These are phyloP conservation scores for Beris morrisii DNA, from an alignment of 2,888 invertebrate genomes.

Conservation along the genomic window DNA sequence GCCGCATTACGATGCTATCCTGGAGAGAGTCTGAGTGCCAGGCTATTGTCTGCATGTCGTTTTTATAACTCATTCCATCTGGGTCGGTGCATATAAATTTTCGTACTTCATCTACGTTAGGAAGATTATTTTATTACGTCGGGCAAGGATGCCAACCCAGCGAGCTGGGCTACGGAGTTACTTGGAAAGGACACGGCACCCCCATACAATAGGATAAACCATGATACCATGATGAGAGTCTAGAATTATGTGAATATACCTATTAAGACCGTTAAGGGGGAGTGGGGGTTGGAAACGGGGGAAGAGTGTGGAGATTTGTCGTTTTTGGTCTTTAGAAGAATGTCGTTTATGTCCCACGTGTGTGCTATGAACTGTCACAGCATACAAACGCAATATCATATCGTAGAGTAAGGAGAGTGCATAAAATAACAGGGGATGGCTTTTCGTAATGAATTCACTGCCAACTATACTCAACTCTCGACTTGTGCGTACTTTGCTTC, in stretches of 20 bases:
- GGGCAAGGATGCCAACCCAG: background rate
- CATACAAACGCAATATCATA: constrained; percentile 11
- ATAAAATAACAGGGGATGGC: constrained; percentile 36
- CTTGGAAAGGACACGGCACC: background rate
- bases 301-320: constrained; percentile 18
- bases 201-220: background rate
- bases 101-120: constrained; percentile 3
- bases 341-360: constrained; percentile 13
- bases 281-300: background rate
- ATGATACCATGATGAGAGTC: constrained; percentile 15
- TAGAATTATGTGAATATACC: constrained; percentile 35
- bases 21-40: too few relatives aligned
- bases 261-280: constrained; percentile 34
- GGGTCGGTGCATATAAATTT: constrained; percentile 12
- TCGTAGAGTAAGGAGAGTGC: constrained; percentile 32
- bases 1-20: too few relatives aligned
- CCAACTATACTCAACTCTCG: constrained; percentile 9
- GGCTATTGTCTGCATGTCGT: constrained; percentile 8
- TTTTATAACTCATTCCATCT: constrained; percentile 9
- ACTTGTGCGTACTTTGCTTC: constrained; percentile 11
- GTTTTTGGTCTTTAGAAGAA: constrained; percentile 13
- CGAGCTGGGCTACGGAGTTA: background rate
- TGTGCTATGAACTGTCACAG: constrained; percentile 13
- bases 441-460: constrained; percentile 35
- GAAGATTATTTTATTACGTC: background rate